These are phyloP conservation scores for Pterostichus madidus DNA, from an alignment of 2,888 invertebrate genomes.

Conservation along the genomic window DNA sequence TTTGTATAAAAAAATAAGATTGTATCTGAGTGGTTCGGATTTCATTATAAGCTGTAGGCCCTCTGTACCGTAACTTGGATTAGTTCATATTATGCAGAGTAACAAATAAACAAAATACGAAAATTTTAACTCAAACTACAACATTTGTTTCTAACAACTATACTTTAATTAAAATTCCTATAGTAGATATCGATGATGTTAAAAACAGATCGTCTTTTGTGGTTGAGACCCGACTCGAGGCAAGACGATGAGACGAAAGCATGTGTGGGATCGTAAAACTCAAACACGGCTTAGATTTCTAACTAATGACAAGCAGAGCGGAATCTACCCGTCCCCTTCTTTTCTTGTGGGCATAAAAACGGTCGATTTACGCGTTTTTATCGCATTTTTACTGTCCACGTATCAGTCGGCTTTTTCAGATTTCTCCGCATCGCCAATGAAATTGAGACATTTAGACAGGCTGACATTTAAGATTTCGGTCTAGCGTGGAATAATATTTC, in stretches of 20 bases:
- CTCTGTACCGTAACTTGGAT: no score
- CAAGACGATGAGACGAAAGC: not conserved
- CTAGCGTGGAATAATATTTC: slow-evolving; percentile 54
- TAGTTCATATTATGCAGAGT: no score
- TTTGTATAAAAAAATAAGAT: no score
- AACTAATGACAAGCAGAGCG: slow-evolving; percentile 55
- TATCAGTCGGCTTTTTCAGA: slow-evolving; percentile 60
- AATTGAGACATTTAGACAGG: slow-evolving; percentile 57
- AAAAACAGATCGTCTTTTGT: slow-evolving; percentile 4
- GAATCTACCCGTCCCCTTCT: slow-evolving; percentile 20
- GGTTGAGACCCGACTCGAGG: not conserved
- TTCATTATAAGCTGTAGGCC: no score
- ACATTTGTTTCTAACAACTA: no score
- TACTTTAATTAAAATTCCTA: slow-evolving; percentile 28
- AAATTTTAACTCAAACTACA: no score
- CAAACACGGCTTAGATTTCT: slow-evolving; percentile 50
- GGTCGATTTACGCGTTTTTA: slow-evolving; percentile 63
- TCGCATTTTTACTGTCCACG: slow-evolving; percentile 61
- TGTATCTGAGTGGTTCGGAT: no score
- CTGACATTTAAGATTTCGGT: slow-evolving; percentile 55
- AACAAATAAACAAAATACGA: no score
- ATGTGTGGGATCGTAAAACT: slow-evolving; percentile 39
- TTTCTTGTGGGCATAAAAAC: slow-evolving; percentile 45
- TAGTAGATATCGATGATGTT: not conserved
- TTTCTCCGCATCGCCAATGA: slow-evolving; percentile 33